Evolutionary conservation across 2,113 vertebrate genomes (phyloP), one percentile per base, ranked within the genome.

Genomic region (Malaclemys terrapin): DNA sequence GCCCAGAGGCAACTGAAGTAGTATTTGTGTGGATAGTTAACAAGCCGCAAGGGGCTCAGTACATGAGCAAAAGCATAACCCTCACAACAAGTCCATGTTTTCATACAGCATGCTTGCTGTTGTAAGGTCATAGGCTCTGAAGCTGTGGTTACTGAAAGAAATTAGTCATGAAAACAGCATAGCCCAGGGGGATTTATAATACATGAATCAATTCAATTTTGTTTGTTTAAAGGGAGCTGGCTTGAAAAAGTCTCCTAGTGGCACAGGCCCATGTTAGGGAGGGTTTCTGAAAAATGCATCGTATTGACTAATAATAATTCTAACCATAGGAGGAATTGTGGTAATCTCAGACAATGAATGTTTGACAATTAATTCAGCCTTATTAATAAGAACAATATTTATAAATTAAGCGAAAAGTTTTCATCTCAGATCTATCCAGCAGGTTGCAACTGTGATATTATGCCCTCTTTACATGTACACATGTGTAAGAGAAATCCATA

Each of bases 101-200:
- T 98, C 90, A 85, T 96, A 98, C 88, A 97, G 95, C 80, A 93
- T 84, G 89, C 96, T 97, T 97, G 97, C 96, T 97, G 92, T 95
- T 96, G 93, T 95, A 96, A 96, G 98, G 98, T 98, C 98, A 98
- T 29, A 96, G 97, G 94, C 96, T 97, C 84, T 91, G 93, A 98
- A 95, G 93, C 81, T 97, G 96, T 96, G 97, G 98, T 97, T 97
- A 98, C 91, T 75, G 76, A 96, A 91, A 98, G 95, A 98, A 98
- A 98, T 98, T 98, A 98, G 98, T 98, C 98, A 98, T 97, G 95
- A 98, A 98, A 98, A 97, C 81, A 97, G 91, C 87, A 90, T 29
- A 95, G 95, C 89, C 72, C 98, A 94, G 90, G 91, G 96, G 97
- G 92, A 98, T 96, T 97, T 96, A 85, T 94, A 96, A 96, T 89